Conservation (phyloP, 1,140 invertebrate genomes). For the Leucophenga varia region DNA sequence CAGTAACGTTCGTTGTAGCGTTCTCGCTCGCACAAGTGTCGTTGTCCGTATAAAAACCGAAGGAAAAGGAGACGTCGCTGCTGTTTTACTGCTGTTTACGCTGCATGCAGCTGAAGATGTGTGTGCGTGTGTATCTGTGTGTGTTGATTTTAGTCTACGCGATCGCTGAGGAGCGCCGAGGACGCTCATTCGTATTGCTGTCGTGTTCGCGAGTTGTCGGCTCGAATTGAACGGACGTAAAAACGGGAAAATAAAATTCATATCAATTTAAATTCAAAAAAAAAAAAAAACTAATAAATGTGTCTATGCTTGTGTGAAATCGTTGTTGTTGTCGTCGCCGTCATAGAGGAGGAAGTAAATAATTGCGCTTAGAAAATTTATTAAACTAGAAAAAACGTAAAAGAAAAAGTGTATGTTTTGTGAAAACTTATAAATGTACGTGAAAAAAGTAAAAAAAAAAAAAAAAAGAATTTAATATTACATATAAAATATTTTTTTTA, state of each 20-base stretch:
- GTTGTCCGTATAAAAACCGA: too few relatives aligned
- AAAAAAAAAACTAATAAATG: slow-evolving; percentile 1
- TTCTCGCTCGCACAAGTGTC: too few relatives aligned
- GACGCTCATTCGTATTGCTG: slow-evolving; percentile 33
- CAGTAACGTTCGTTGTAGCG: not conserved
- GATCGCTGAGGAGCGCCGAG: slow-evolving; percentile 44
- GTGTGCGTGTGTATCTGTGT: slow-evolving; percentile 10
- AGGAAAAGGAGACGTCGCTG: too few relatives aligned
- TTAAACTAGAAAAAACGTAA: too few relatives aligned
- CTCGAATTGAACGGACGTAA: not conserved
- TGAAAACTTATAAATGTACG: too few relatives aligned
- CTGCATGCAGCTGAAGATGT: slow-evolving; percentile 6
- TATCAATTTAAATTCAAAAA: not conserved
- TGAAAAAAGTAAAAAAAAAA: too few relatives aligned
- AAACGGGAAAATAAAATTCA: slow-evolving; percentile 3
- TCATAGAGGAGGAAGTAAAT: too few relatives aligned
- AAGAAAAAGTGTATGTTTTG: too few relatives aligned
- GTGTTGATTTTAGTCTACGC: slow-evolving; percentile 32
- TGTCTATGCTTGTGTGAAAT: slow-evolving; percentile 7
- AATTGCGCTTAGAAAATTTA: too few relatives aligned
- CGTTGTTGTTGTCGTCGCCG: slow-evolving; percentile 5
- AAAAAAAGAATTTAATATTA: too few relatives aligned
- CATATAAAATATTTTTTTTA: too few relatives aligned
- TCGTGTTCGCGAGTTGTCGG: slow-evolving; percentile 6
- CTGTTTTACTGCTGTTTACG: too few relatives aligned